Conservation (phyloP, 2,113 vertebrate genomes). For the Thymallus thymallus region DNA sequence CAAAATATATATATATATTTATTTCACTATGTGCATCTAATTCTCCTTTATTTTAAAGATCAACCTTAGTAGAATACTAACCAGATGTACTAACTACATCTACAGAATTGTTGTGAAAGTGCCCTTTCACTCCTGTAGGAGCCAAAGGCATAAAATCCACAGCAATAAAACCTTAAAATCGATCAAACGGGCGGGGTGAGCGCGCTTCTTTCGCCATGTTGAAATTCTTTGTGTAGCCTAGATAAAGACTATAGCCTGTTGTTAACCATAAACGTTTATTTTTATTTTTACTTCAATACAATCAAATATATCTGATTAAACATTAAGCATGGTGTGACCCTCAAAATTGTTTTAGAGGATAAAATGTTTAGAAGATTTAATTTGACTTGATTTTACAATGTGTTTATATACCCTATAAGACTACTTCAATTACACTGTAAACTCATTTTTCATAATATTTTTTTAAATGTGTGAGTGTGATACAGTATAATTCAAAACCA, state of each 20-base stretch:
- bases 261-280: neutral
- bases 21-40: neutral
- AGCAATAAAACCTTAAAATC: constrained; percentile 36
- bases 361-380: neutral
- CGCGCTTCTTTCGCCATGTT: constrained; percentile 27
- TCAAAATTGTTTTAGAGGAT: neutral
- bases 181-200: constrained; percentile 29
- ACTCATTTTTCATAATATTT: neutral
- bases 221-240: constrained; percentile 30
- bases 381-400: neutral
- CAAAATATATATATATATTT: neutral
- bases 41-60: no score
- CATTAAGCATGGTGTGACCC: neutral
- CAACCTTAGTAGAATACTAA: neutral
- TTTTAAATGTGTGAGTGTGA: neutral
- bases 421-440: neutral
- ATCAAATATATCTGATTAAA: neutral
- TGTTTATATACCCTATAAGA: neutral
- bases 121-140: neutral
- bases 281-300: neutral
- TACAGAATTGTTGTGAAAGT: neutral
- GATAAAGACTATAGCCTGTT: constrained; percentile 3
- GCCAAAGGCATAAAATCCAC: constrained; percentile 11
- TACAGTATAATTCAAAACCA: neutral
- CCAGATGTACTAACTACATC: neutral